A percentile compares a stretch with the other conserved stretches of the same genome.
Evolutionary conservation across 1,140 invertebrate genomes (phyloP).

Genomic region (Spodoptera litura): DNA sequence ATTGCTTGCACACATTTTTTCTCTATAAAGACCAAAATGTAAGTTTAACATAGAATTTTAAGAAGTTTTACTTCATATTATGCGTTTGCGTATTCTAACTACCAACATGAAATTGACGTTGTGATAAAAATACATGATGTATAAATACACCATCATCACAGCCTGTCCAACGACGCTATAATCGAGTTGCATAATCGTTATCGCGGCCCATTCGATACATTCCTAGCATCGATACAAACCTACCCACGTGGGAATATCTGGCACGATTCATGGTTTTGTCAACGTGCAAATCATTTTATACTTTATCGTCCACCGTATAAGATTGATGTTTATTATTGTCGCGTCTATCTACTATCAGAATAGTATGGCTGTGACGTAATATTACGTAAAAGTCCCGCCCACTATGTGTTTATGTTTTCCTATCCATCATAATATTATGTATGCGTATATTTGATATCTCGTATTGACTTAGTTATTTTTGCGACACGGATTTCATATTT

Average conservation of each 20-base stretch:
- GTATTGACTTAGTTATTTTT: constrained; percentile 34
- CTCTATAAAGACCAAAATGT: too few relatives aligned
- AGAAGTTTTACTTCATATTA: too few relatives aligned
- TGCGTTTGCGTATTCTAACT: too few relatives aligned
- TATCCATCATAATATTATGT: constrained; percentile 14
- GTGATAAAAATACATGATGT: neutral
- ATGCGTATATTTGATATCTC: neutral
- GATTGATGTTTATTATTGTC: neutral
- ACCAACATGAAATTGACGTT: neutral
- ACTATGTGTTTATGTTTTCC: constrained; percentile 29
- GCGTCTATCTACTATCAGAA: constrained; percentile 12
- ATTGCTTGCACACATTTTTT: too few relatives aligned
- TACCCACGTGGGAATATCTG: constrained; percentile 36
- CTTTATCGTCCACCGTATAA: neutral
- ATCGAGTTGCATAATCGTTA: constrained; percentile 34
- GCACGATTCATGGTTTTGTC: constrained; percentile 29
- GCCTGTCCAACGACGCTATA: constrained; percentile 7
- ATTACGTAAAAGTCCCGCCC: constrained; percentile 44
- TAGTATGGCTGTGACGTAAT: constrained; percentile 35
- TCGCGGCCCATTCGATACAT: constrained; percentile 17
- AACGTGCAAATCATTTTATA: neutral
- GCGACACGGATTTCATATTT: neutral
- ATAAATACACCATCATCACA: constrained; percentile 6
- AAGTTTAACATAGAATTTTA: too few relatives aligned
- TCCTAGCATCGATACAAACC: constrained; percentile 6